These are phyloP conservation scores for Anser brachyrhynchus DNA, from an alignment of 2,113 vertebrate genomes.

Conservation along the genomic window DNA sequence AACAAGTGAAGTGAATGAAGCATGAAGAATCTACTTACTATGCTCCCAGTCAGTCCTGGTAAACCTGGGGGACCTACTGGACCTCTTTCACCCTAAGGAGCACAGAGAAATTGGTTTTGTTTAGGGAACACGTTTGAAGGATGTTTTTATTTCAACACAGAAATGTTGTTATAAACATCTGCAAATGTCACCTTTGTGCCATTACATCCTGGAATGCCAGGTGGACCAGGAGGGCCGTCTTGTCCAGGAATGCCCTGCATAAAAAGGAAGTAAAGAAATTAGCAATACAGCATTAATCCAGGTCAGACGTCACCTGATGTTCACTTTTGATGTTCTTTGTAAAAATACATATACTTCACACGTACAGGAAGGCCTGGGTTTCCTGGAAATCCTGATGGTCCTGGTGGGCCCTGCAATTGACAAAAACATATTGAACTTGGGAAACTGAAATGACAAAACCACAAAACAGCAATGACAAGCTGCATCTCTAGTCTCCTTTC, in stretches of 20 bases:
- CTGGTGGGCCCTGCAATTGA: conserved; percentile 85
- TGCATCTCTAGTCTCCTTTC: not conserved
- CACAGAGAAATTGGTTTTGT: conserved; percentile 21
- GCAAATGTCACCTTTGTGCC: conserved; percentile 89
- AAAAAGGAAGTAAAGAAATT: not conserved
- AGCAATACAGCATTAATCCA: not conserved
- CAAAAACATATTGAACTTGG: not conserved
- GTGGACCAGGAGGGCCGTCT: conserved; percentile 89
- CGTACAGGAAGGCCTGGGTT: conserved; percentile 94
- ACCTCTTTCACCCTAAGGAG: conserved; percentile 88
- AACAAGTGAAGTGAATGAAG: not conserved
- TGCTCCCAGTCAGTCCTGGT: conserved; percentile 83
- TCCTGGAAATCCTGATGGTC: conserved; percentile 90
- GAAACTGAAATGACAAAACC: not conserved
- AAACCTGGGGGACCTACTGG: conserved; percentile 83
- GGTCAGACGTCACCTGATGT: not conserved
- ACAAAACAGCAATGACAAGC: not conserved
- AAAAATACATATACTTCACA: conserved; percentile 34
- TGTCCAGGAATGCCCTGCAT: conserved; percentile 93
- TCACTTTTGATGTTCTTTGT: not conserved
- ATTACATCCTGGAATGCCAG: conserved; percentile 96
- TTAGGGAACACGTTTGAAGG: not conserved
- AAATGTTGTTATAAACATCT: not conserved
- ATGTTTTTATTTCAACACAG: not conserved
- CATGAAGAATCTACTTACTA: conserved; percentile 78